Base-by-base conservation (phyloP, 2,888 invertebrate species). In the Pegoplata infirma region DNA sequence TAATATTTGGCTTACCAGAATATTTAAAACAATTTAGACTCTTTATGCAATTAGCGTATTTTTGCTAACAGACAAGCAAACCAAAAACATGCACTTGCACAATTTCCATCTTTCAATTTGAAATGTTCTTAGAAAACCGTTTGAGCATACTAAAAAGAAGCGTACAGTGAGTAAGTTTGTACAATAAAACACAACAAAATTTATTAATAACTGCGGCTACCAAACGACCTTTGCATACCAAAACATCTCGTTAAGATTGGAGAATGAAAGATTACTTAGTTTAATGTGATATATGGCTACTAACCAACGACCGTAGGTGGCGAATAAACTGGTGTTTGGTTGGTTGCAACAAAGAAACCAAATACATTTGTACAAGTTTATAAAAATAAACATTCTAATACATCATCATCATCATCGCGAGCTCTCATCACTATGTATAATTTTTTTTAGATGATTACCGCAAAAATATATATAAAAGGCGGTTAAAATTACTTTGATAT, bases 401-500 rank as follows among this genome's bases (percentile, higher is more conserved):
- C 75, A 72, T 63, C 72, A 51, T 63, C 59, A 59, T 59, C 53
- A 66, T 47, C 66, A 53, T 58, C 64, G 25, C 16, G n/a, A 36
- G 40, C 67, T 63, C 59, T 78, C 73, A 74, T 68, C 63, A 69
- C 69, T n/a, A n/a, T n/a, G n/a, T n/a, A n/a, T n/a, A n/a, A n/a
- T n/a, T n/a, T 36, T 69, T 71, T 75, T 79, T 71, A 79, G 75
- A 79, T 71, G 71, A 79, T 72, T 79, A 79, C 79, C 79, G 79
- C 79, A 63, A 67, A 59, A 61, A 25, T 46, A 1, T 51, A 44
- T n/a, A 10, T 17, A 21, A 40, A 56, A 21, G 5, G 83, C 82
- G 78, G 80, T 53, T 23, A 44, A 49, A 64, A 40, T n/a, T 7
- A 56, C 83, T 83, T 83, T 84, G 84, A 84, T 80, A 81, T 80